These are phyloP conservation scores for Sceliomorpha sp. DNA, from an alignment of 2,888 invertebrate genomes.

Conservation along the genomic window DNA sequence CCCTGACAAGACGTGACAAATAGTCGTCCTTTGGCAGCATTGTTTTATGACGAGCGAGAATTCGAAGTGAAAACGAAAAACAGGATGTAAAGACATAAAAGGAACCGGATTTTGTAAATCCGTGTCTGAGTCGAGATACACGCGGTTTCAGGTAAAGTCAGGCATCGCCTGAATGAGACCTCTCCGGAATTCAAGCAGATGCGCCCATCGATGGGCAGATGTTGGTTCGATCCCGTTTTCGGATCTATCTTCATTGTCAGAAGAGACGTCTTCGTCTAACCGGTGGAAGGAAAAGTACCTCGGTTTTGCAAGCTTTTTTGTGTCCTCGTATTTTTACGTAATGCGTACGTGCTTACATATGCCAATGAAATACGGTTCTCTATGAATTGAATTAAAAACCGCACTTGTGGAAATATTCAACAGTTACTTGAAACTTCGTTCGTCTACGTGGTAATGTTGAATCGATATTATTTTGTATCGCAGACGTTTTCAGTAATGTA, in stretches of 20 bases:
- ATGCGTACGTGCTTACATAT: not conserved
- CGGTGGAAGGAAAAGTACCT: not conserved
- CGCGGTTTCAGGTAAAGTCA: slow-evolving; percentile 67
- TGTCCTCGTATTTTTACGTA: slow-evolving; percentile 6
- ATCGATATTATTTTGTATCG: no score
- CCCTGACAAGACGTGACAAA: no score
- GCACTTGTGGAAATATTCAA: no score
- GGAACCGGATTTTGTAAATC: slow-evolving; percentile 44
- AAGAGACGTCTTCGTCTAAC: slow-evolving; percentile 1
- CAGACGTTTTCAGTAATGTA: no score
- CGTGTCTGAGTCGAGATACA: slow-evolving; percentile 41
- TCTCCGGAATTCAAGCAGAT: slow-evolving; percentile 70
- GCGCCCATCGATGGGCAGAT: slow-evolving; percentile 59
- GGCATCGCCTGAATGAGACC: slow-evolving; percentile 65
- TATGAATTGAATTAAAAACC: no score
- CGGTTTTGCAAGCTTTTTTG: slow-evolving; percentile 2
- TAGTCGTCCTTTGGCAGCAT: no score
- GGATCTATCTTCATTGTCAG: slow-evolving; percentile 32
- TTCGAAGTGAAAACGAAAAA: slow-evolving; percentile 7
- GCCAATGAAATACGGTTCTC: not conserved
- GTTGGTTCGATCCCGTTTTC: slow-evolving; percentile 59
- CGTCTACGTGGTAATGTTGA: no score
- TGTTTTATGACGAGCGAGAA: not conserved
- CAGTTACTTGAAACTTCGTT: no score
- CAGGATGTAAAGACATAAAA: slow-evolving; percentile 33